Evolutionary conservation across 2,888 invertebrate species (phyloP).

Genomic region (Apomyelois bistriatella): DNA sequence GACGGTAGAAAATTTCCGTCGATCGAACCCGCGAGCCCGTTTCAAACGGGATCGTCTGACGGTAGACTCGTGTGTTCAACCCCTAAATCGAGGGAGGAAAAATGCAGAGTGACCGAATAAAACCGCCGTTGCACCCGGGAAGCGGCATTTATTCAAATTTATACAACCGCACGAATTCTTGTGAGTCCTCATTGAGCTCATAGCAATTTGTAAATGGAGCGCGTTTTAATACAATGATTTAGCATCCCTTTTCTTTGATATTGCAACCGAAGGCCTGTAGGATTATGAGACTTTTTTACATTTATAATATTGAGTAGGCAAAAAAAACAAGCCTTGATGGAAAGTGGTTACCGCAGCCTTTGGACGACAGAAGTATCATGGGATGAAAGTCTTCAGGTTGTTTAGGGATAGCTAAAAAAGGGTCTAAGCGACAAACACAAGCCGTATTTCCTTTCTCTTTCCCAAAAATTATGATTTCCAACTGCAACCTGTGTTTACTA

Average conservation of each 20-base stretch:
- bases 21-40: too few species aligned
- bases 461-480: too few species aligned
- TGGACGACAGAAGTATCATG: too few species aligned
- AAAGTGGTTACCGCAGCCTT: too few species aligned
- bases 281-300: neutral
- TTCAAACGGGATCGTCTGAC: too few species aligned
- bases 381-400: too few species aligned
- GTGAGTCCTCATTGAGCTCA: constrained; percentile 49
- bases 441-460: too few species aligned
- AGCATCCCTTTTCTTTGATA: constrained; percentile 26
- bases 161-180: constrained; percentile 55
- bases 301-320: neutral
- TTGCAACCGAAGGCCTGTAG: neutral
- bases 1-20: too few species aligned
- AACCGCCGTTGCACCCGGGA: constrained; percentile 30
- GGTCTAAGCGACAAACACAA: too few species aligned
- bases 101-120: constrained; percentile 39
- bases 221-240: constrained; percentile 44
- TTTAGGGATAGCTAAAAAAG: too few species aligned
- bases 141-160: constrained; percentile 64
- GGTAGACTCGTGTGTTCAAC: constrained; percentile 16
- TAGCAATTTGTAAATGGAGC: constrained; percentile 72
- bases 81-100: constrained; percentile 24
- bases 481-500: too few species aligned
- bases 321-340: too few species aligned